Conservation (phyloP, 2,113 vertebrate genomes). For the Cephalophus harveyi region DNA sequence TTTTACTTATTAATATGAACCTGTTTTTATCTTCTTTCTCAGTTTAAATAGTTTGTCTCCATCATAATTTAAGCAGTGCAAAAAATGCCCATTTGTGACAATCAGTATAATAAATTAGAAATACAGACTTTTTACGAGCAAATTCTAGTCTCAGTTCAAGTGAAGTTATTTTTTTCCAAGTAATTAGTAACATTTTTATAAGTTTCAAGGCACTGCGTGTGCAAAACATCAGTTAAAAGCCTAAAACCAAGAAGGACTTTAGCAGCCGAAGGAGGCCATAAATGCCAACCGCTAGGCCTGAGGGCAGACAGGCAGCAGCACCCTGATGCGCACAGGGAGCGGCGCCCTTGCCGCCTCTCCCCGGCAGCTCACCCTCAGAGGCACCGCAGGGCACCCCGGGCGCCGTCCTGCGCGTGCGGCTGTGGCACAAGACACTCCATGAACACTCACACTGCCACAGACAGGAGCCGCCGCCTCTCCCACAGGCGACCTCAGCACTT, state of each 20-base stretch:
- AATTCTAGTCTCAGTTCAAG: constrained; percentile 31
- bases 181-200: constrained; percentile 58
- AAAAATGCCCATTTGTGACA: constrained; percentile 6
- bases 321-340: rapidly evolving
- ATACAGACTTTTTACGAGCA: constrained; percentile 33
- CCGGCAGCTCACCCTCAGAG: background rate
- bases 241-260: constrained; percentile 33
- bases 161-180: constrained; percentile 12
- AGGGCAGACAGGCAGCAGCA: background rate
- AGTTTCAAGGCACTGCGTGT: background rate
- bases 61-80: background rate
- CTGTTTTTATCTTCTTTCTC: constrained; percentile 5
- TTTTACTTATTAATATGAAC: constrained; percentile 22
- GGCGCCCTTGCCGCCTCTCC: background rate
- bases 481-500: constrained; percentile 1
- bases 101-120: constrained; percentile 30
- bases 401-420: background rate
- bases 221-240: constrained; percentile 50
- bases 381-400: background rate
- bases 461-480: background rate
- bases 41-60: background rate
- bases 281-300: constrained; percentile 26
- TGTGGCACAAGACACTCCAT: background rate
- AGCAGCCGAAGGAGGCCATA: background rate
- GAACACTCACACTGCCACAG: background rate